phyloP scores from a whole-genome alignment of 1,140 invertebrate genomes.

The Xylocopa sonorina region DNA sequence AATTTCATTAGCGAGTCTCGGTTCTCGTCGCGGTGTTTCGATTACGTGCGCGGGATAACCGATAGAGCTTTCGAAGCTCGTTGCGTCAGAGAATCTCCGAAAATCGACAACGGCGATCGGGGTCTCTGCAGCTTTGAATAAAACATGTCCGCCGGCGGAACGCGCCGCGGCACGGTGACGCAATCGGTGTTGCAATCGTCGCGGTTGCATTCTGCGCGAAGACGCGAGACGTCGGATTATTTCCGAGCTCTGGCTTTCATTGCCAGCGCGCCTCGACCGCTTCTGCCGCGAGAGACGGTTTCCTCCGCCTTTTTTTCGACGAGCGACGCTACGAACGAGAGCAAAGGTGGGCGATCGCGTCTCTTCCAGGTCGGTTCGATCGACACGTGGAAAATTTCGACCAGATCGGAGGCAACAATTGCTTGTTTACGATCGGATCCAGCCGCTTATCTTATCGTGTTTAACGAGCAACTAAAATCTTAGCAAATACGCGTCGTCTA shows the following conservation, averaged over 20 bases:
- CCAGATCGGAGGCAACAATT: neutral
- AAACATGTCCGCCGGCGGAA: conserved; percentile 15
- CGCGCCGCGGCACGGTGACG: conserved; percentile 16
- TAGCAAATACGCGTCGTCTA: neutral
- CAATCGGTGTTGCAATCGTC: conserved; percentile 25
- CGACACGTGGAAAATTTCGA: neutral
- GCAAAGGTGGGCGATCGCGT: too few relatives aligned
- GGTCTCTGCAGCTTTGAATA: conserved; percentile 16
- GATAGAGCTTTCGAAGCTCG: neutral
- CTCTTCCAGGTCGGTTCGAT: neutral
- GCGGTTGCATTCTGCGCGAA: conserved; percentile 9
- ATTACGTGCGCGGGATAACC: neutral
- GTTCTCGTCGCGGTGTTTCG: neutral
- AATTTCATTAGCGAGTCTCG: neutral
- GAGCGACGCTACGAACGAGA: too few relatives aligned
- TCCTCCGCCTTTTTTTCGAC: too few relatives aligned
- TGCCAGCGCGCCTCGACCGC: neutral
- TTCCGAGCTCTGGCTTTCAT: conserved; percentile 30
- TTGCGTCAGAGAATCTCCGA: conserved; percentile 13
- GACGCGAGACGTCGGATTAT: conserved; percentile 10
- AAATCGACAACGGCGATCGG: conserved; percentile 21
- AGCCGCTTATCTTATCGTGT: neutral
- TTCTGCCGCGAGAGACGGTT: too few relatives aligned
- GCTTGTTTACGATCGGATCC: neutral
- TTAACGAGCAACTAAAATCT: neutral